phyloP scores from a whole-genome alignment of 2,888 invertebrate genomes.

The Conus canariensis region DNA sequence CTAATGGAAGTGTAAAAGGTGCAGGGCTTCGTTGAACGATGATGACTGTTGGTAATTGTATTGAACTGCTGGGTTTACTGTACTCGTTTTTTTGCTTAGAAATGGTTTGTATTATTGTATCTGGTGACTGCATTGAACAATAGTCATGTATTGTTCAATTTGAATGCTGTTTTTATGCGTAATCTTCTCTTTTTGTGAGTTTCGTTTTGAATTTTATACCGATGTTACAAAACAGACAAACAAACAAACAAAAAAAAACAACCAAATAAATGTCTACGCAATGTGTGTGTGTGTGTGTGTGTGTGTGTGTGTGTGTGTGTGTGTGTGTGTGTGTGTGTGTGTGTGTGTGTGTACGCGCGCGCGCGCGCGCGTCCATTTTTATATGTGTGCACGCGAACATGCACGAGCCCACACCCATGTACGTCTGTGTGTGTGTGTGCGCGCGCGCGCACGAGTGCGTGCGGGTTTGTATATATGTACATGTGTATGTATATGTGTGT shows the following conservation, averaged over 20 bases:
- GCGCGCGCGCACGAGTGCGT: not conserved
- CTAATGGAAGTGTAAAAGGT: too few species aligned
- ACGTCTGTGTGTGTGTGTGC: slow-evolving; percentile 14
- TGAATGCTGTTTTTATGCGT: too few species aligned
- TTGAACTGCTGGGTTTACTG: too few species aligned
- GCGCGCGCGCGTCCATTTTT: not conserved
- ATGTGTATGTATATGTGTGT: slow-evolving; percentile 28
- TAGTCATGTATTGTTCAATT: too few species aligned
- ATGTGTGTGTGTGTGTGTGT: slow-evolving; percentile 11
- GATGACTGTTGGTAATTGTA: too few species aligned
- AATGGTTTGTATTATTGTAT: too few species aligned
- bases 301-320: slow-evolving; percentile 33
- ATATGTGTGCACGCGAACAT: not conserved
- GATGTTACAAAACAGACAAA: not conserved
- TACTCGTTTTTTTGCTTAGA: too few species aligned
- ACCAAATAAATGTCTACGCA: not conserved
- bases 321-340: slow-evolving; percentile 13
- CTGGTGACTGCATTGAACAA: too few species aligned
- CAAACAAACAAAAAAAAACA: not conserved
- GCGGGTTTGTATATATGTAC: not conserved
- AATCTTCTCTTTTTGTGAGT: too few species aligned
- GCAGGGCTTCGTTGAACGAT: too few species aligned
- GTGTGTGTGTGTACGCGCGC: slow-evolving; percentile 14
- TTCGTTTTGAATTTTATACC: too few species aligned
- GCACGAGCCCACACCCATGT: not conserved